Evolutionary conservation across 2,888 invertebrate genomes (phyloP), one percentile per base, ranked within the genome.

Genomic region (Nomada goodeniana): DNA sequence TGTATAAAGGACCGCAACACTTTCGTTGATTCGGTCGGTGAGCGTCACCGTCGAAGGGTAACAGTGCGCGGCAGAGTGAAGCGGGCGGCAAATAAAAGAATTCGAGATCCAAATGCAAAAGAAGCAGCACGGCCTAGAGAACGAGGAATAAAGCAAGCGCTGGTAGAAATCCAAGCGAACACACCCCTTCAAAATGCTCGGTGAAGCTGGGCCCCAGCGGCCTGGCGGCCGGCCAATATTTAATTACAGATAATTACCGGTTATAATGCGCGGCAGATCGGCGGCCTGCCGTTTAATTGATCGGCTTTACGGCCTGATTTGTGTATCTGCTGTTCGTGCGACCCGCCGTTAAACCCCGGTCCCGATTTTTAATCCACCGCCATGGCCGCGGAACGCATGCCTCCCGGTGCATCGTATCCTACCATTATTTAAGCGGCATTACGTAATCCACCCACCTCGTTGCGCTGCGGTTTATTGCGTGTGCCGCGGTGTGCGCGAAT

Each of bases 201-300:
- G 83, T 65, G 80, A 79, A 78, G 74, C 61, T 79, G 75, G 72
- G 47, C 80, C 70, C 76, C 70, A 61, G 63, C 79, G 83, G 76
- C 76, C 81, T 61, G 85, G 77, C 89, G 86, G 81, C 87, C 83
- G 88, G 86, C 87, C 90, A 91, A 92, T 92, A 92, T 92, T 92
- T 92, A 92, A 92, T 92, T 92, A 92, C 91, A 86, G 89, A 91
- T 92, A 92, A 92, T 92, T 92, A 91, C 90, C 89, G 90, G 91
- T 92, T 92, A 91, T 92, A 91, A 92, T 91, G 89, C 91, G 89
- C 90, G 87, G 88, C 89, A 89, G 89, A 92, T 92, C 90, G 90
- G 90, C 89, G 91, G 91, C 92, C 92, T 91, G 92, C 91, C 91
- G 92, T 91, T 92, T 91, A 92, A 92, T 91, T 92, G 92, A 92